These are phyloP conservation scores for Harpalus rufipes DNA, from an alignment of 2,888 invertebrate genomes.

Conservation along the genomic window DNA sequence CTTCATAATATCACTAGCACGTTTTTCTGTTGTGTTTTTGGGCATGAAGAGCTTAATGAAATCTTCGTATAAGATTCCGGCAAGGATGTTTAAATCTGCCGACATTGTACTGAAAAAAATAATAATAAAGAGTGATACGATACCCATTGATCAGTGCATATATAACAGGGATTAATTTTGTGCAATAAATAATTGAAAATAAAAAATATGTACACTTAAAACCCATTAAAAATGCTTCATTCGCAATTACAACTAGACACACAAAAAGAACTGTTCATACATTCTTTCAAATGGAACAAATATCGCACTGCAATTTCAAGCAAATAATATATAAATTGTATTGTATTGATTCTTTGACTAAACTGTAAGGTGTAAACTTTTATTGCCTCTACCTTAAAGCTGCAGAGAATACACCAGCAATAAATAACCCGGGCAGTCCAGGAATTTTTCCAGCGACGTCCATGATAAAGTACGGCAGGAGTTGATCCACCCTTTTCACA, in stretches of 20 bases:
- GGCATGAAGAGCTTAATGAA: constrained; percentile 80
- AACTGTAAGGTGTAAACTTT: not conserved
- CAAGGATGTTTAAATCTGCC: constrained; percentile 80
- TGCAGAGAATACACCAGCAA: constrained; percentile 86
- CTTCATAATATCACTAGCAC: constrained; percentile 82
- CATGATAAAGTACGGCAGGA: constrained; percentile 84
- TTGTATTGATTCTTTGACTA: too few species aligned
- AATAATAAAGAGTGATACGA: too few species aligned
- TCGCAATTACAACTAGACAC: too few species aligned
- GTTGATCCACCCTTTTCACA: constrained; percentile 79
- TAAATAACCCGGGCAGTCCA: constrained; percentile 86
- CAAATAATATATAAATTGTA: too few species aligned
- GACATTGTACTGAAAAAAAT: constrained; percentile 79
- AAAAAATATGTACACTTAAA: too few species aligned
- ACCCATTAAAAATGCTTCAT: too few species aligned
- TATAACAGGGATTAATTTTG: too few species aligned
- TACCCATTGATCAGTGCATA: too few species aligned
- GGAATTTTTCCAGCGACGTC: constrained; percentile 82
- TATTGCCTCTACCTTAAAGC: constrained; percentile 79
- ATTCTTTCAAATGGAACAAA: too few species aligned
- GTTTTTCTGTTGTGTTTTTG: constrained; percentile 77
- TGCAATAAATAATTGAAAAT: too few species aligned
- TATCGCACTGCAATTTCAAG: too few species aligned
- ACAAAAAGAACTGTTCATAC: too few species aligned
- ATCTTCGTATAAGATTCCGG: constrained; percentile 82